Percentiles rank a stretch among this genome's conserved stretches.
Evolutionary conservation across 2,113 vertebrate species (phyloP).

Genomic region (Sminthopsis crassicaudata): DNA sequence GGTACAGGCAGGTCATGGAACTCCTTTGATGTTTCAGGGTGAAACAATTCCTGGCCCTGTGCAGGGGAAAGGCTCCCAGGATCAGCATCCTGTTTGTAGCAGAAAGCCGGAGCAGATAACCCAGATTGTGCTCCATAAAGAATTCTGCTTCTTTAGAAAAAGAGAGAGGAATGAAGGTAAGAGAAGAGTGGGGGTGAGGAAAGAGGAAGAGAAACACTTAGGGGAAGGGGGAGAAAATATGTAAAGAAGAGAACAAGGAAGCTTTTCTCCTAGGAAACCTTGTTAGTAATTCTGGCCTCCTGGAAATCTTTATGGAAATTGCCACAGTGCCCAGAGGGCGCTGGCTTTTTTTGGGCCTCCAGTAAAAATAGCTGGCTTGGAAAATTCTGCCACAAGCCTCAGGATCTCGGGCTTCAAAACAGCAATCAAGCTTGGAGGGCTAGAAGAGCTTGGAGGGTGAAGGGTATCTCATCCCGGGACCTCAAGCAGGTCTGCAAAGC

Average conservation of each 20-base stretch:
- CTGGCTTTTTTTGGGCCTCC: not conserved
- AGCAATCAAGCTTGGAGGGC: not conserved
- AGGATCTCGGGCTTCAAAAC: not conserved
- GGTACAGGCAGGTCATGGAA: not conserved
- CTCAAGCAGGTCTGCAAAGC: not conserved
- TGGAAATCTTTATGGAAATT: not conserved
- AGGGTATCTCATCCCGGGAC: too few species aligned
- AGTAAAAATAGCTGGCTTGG: not conserved
- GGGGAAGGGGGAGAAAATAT: not conserved
- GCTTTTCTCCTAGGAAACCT: not conserved
- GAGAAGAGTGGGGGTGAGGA: not conserved
- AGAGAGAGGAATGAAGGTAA: not conserved
- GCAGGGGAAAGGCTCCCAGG: constrained; percentile 51
- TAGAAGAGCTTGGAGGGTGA: not conserved
- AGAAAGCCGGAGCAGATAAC: constrained; percentile 58
- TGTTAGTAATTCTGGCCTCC: not conserved
- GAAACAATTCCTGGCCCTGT: constrained; percentile 46
- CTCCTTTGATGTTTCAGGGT: constrained; percentile 15
- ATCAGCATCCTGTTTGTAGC: constrained; percentile 63
- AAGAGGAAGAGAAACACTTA: not conserved
- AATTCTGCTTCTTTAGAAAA: constrained; percentile 5
- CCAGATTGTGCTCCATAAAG: constrained; percentile 1
- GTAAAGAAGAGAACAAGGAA: not conserved
- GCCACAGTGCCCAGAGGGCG: not conserved
- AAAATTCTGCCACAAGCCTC: not conserved